Conservation (phyloP, 2,797 vertebrate genomes). For the Moxostoma hubbsi region DNA sequence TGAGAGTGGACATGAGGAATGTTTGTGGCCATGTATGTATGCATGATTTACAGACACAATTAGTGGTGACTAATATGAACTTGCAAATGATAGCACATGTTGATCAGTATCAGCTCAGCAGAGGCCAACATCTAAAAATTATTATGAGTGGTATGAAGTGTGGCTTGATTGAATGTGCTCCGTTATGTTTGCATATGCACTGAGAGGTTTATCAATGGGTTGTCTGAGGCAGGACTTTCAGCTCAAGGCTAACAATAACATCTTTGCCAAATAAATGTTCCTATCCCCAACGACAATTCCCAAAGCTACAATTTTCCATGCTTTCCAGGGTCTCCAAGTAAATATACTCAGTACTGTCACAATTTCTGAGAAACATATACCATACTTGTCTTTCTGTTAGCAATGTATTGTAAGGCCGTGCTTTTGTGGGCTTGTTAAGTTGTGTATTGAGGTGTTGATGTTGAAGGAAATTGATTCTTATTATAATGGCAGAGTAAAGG, state of each 20-base stretch:
- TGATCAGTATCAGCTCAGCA: constrained; percentile 25
- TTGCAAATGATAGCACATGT: constrained; percentile 27
- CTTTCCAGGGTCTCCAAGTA: constrained; percentile 60
- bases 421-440: background rate
- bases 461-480: too few relatives aligned
- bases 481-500: background rate
- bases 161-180: constrained; percentile 54
- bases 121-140: constrained; percentile 29
- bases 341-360: constrained; percentile 52
- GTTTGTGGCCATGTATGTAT: constrained; percentile 62
- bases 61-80: constrained; percentile 45
- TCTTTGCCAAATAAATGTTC: constrained; percentile 67
- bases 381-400: constrained; percentile 6
- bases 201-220: constrained; percentile 73
- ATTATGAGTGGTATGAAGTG: background rate
- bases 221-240: constrained; percentile 71
- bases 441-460: background rate
- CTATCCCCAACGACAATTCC: constrained; percentile 67
- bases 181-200: constrained; percentile 74
- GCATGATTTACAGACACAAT: constrained; percentile 42
- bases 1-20: constrained; percentile 62
- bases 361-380: background rate
- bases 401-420: background rate
- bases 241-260: constrained; percentile 73
- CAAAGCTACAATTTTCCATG: constrained; percentile 52